Evolutionary conservation across 2,797 vertebrate genomes (phyloP).

Genomic region (Salmo trutta): DNA sequence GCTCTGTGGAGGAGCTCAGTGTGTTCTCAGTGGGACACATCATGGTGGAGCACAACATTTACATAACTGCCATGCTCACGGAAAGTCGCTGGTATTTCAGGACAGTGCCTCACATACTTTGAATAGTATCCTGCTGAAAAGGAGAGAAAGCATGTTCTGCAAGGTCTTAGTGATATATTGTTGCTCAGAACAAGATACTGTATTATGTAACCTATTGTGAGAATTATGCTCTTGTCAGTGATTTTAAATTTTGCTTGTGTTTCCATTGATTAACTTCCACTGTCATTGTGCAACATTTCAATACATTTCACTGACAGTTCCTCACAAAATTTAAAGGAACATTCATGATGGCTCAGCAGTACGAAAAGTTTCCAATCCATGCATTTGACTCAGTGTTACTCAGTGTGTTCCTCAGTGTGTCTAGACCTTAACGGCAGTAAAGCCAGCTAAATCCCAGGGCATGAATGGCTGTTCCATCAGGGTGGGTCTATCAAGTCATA

Average conservation of each 20-base stretch:
- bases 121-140: slow-evolving; percentile 2
- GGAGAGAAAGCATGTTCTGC: not conserved
- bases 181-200: slow-evolving; percentile 1
- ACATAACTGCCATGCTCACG: slow-evolving; percentile 13
- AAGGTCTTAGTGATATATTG: not conserved
- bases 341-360: slow-evolving; percentile 16
- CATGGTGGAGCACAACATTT: slow-evolving; percentile 9
- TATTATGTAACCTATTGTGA: slow-evolving; percentile 1
- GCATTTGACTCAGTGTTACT: slow-evolving; percentile 6
- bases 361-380: slow-evolving; percentile 11
- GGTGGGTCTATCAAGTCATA: slow-evolving; percentile 50
- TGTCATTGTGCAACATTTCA: slow-evolving; percentile 32
- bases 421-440: slow-evolving; percentile 46
- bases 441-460: slow-evolving; percentile 53
- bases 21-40: slow-evolving; percentile 10
- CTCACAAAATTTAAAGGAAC: not conserved
- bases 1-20: slow-evolving; percentile 13
- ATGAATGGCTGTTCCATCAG: slow-evolving; percentile 44
- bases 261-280: slow-evolving; percentile 43
- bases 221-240: slow-evolving; percentile 15
- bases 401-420: slow-evolving; percentile 27
- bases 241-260: slow-evolving; percentile 2
- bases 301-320: slow-evolving; percentile 12
- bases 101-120: not conserved
- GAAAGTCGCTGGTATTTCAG: not conserved